Evolutionary conservation across 2,888 invertebrate species (phyloP), one percentile per base, ranked within the genome.

Genomic region (Colletes collaris): DNA sequence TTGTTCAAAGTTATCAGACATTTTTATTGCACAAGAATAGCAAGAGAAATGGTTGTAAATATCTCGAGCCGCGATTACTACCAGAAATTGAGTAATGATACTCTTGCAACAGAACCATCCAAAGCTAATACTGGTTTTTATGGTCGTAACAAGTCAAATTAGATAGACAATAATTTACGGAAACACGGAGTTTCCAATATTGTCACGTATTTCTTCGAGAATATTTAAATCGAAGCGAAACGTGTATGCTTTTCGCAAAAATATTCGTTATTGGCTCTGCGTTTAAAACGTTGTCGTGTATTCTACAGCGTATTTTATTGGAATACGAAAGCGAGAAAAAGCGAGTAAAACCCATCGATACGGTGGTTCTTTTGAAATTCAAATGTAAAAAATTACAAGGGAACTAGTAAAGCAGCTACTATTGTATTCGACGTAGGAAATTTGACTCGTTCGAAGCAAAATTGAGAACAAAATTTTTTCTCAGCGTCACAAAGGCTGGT

Each of bases 61-160:
- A 56, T 27, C 3, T 16, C 11, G 49, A 66, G 11, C 8, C 27
- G n/a, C 44, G 49, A 66, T 50, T 50, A 58, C 49, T 8, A n/a
- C 3, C n/a, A 52, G 50, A 19, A 56, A 27, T 72, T 58, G 58
- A 44, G 72, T 44, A 66, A 72, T 19, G 49, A 27, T 10, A 50
- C 27, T 66, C 58, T 72, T 58, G 62, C 74, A 40, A 74, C 59
- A 62, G n/a, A 49, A 44, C 40, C 49, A 49, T 49, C 19, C 60
- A 49, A 27, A 74, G 60, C 60, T 70, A 70, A 74, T 55, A 37
- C 16, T 62, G 55, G 27, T 74, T 74, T 60, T 70, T 49, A 16
- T 19, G 46, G 55, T 44, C n/a, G 37, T 60, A 19, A 46, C 16
- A 46, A 46, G 37, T 49, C 60, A 27, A n/a, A 58, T 46, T 69